Evolutionary conservation across 1,140 invertebrate species (phyloP).

Genomic region (Orchestia grillus): DNA sequence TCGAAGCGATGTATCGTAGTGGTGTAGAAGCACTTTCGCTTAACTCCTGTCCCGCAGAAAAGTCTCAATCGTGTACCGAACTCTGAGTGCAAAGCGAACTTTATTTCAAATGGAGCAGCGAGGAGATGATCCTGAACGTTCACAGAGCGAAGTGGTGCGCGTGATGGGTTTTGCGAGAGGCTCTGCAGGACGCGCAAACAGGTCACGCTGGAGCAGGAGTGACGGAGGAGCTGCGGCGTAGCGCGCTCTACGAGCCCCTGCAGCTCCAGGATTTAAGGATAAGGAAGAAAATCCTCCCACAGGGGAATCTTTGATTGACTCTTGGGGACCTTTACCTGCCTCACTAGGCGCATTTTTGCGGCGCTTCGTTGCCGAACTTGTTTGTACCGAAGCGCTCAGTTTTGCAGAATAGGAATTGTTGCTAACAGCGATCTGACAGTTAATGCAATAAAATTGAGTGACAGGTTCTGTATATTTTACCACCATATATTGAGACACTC

Average conservation of each 20-base stretch:
- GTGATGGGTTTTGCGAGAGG: background rate
- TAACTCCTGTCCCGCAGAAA: too few species aligned
- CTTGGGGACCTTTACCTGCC: slow-evolving; percentile 23
- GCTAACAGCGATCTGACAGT: background rate
- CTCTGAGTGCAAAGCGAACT: background rate
- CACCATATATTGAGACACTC: too few species aligned
- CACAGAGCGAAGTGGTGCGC: too few species aligned
- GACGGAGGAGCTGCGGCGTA: background rate
- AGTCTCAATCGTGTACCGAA: background rate
- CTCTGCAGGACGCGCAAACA: background rate
- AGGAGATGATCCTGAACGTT: background rate
- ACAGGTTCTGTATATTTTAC: too few species aligned
- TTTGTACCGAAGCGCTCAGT: background rate
- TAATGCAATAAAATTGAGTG: too few species aligned
- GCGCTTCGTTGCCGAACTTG: background rate
- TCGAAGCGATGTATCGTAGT: too few species aligned
- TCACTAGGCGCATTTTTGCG: background rate
- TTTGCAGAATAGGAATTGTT: background rate
- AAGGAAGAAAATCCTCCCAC: background rate
- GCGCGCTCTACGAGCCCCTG: background rate
- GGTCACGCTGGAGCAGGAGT: background rate
- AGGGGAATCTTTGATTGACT: slow-evolving; percentile 44
- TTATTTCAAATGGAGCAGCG: background rate
- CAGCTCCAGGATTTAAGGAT: slow-evolving; percentile 27
- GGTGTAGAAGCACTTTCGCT: too few species aligned